Conservation (phyloP, 2,888 invertebrate genomes). For the Thereva unica region DNA sequence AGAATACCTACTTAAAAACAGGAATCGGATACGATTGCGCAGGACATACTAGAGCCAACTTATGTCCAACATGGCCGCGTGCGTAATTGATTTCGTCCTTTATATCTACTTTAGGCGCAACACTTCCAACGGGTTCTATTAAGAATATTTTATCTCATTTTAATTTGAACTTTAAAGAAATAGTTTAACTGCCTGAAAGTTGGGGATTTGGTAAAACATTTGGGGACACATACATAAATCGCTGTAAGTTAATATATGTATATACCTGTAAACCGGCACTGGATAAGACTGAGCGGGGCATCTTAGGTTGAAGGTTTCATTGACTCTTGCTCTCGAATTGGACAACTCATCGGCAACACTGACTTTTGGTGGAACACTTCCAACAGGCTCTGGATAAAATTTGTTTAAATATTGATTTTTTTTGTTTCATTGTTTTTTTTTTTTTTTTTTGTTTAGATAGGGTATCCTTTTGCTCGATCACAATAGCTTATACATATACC, state of each 20-base stretch:
- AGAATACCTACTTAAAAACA: constrained; percentile 58
- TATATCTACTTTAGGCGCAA: constrained; percentile 69
- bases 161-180: background rate
- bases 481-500: no score
- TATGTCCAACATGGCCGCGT: constrained; percentile 52
- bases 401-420: no score
- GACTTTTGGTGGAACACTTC: constrained; percentile 66
- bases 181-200: background rate
- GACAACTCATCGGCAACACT: constrained; percentile 68
- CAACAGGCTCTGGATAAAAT: constrained; percentile 58
- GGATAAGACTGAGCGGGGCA: constrained; percentile 79
- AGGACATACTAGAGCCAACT: constrained; percentile 73
- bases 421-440: no score
- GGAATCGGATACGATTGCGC: constrained; percentile 74
- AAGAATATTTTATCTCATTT: constrained; percentile 14
- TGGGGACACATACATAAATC: background rate
- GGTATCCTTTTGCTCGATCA: no score
- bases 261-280: constrained; percentile 68
- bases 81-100: constrained; percentile 61
- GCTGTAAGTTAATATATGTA: background rate
- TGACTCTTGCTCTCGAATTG: constrained; percentile 60
- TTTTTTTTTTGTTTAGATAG: no score
- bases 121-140: constrained; percentile 62
- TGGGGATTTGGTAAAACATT: background rate
- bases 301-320: constrained; percentile 65